A percentile compares a stretch with the other conserved stretches of the same genome.
Conservation (phyloP, 2,888 invertebrate genomes). For the Stenoptilia bipunctidactyla region DNA sequence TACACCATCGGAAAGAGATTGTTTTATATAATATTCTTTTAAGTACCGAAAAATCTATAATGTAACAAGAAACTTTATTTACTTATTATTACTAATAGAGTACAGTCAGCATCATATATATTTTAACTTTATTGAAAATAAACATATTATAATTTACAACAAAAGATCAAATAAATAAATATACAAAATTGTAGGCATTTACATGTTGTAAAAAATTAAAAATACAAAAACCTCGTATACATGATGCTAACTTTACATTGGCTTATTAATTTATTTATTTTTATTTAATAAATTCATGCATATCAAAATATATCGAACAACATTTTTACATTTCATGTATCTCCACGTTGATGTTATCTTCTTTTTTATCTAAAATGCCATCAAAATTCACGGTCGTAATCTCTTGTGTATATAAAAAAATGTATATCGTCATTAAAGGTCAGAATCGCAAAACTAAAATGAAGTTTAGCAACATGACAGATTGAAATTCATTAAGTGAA, state of each 20-base stretch:
- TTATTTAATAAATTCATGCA: constrained; percentile 42
- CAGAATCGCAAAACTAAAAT: constrained; percentile 32
- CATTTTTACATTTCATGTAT: constrained; percentile 31
- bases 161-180: not conserved
- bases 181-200: not conserved
- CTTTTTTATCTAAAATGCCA: constrained; percentile 34
- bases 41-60: constrained; percentile 49
- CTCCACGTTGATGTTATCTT: constrained; percentile 15
- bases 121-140: not conserved
- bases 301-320: constrained; percentile 66
- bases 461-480: too few species aligned
- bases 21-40: constrained; percentile 34
- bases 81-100: not conserved
- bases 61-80: constrained; percentile 15
- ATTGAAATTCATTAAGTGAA: too few species aligned
- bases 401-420: constrained; percentile 20
- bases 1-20: constrained; percentile 30
- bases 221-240: not conserved
- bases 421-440: constrained; percentile 32
- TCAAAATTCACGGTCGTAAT: too few species aligned
- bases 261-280: not conserved
- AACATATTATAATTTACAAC: too few species aligned
- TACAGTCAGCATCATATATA: not conserved
- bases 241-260: not conserved
- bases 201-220: not conserved